These are phyloP conservation scores for Hermetia illucens DNA, from an alignment of 1,140 invertebrate species.

Conservation along the genomic window DNA sequence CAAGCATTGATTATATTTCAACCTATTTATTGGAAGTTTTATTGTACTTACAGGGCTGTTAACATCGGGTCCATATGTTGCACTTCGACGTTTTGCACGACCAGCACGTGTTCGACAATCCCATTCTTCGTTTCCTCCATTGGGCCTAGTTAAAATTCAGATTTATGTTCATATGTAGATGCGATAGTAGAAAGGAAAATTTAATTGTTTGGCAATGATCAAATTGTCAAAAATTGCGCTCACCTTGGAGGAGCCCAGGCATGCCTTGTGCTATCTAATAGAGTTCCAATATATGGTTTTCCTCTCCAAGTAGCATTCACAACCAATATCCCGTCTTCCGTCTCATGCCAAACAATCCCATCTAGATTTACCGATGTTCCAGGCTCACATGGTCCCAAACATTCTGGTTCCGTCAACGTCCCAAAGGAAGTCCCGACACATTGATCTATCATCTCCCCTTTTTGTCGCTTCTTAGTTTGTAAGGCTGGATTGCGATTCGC, in stretches of 20 bases:
- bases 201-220: no score
- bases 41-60: no score
- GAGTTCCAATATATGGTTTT: slow-evolving; percentile 89
- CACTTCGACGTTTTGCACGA: slow-evolving; percentile 59
- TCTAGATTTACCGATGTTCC: slow-evolving; percentile 87
- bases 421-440: slow-evolving; percentile 78
- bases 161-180: no score
- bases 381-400: slow-evolving; percentile 86
- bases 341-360: slow-evolving; percentile 96
- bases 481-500: no score
- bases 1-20: no score
- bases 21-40: no score
- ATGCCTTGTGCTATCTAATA: slow-evolving; percentile 84
- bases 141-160: no score
- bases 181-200: no score
- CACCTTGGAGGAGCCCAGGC: slow-evolving; percentile 87
- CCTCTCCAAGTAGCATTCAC: slow-evolving; percentile 95
- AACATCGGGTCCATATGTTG: slow-evolving; percentile 39
- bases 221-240: no score
- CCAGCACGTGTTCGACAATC: slow-evolving; percentile 81
- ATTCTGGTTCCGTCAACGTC: slow-evolving; percentile 85
- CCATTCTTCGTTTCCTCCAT: slow-evolving; percentile 79
- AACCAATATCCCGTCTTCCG: slow-evolving; percentile 87
- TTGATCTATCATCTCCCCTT: slow-evolving; percentile 59
- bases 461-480: slow-evolving; percentile 4